phyloP scores from a whole-genome alignment of 2,888 invertebrate genomes.

The Hydraecia micacea region DNA sequence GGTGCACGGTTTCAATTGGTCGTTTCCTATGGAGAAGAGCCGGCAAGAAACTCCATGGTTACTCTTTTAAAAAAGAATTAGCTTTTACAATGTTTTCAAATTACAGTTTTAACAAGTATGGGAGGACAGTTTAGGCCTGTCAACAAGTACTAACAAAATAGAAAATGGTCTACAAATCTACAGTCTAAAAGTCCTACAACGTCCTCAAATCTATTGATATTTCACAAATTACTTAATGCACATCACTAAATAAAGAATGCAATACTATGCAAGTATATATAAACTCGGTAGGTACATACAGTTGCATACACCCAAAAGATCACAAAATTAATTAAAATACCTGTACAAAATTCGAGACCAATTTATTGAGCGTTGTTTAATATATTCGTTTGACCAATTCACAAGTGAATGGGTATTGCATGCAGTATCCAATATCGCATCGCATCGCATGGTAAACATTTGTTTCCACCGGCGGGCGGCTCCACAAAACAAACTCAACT shows the following conservation, averaged over 20 bases:
- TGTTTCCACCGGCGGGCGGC: background rate
- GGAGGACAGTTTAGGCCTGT: no score
- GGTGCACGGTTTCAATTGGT: no score
- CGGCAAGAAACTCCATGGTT: no score
- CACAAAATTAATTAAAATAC: background rate
- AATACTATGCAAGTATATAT: background rate
- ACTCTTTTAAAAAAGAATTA: no score
- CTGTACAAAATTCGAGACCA: background rate
- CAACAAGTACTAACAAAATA: no score
- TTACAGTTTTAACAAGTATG: no score
- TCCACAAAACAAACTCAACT: conserved; percentile 34
- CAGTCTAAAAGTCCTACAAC: no score
- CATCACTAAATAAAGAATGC: background rate
- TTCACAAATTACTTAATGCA: background rate
- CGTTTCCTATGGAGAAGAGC: no score
- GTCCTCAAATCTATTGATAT: background rate
- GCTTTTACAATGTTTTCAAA: no score
- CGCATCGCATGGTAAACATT: conserved; percentile 6
- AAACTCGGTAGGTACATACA: background rate
- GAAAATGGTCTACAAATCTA: no score
- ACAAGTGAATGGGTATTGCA: conserved; percentile 19
- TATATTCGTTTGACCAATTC: conserved; percentile 25
- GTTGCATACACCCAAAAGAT: background rate
- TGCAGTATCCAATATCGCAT: conserved; percentile 23
- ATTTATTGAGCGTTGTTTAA: conserved; percentile 16